phyloP scores from a whole-genome alignment of 2,888 invertebrate species.

The Agonum fuliginosum region DNA sequence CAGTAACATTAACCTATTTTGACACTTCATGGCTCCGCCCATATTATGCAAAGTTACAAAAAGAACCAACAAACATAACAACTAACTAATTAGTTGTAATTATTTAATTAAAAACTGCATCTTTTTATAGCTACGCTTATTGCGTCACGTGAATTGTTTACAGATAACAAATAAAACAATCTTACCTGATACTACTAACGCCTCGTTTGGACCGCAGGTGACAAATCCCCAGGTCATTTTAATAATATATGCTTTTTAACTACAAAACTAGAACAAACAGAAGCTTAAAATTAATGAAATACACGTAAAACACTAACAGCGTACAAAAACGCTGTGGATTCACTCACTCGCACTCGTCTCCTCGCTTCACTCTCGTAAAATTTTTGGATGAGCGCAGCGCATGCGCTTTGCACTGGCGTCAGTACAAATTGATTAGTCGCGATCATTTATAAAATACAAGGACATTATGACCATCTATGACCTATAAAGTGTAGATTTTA shows the following conservation, averaged over 20 bases:
- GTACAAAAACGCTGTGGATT: neutral
- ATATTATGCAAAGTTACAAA: constrained; percentile 17
- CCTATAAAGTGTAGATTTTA: constrained; percentile 43
- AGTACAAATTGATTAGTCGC: constrained; percentile 53
- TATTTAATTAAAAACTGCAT: neutral
- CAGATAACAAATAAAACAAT: neutral
- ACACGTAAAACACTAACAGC: constrained; percentile 48
- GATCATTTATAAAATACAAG: constrained; percentile 50
- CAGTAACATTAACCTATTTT: constrained; percentile 4
- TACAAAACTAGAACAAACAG: neutral
- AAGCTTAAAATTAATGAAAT: constrained; percentile 9
- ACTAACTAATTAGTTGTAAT: neutral
- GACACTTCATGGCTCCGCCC: constrained; percentile 43
- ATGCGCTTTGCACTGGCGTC: constrained; percentile 50
- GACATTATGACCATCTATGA: constrained; percentile 47
- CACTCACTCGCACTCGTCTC: neutral
- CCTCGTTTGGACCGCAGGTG: constrained; percentile 96
- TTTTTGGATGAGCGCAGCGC: neutral
- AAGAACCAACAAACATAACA: neutral
- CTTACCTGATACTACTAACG: constrained; percentile 92
- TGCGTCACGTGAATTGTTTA: constrained; percentile 27
- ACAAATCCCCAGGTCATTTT: constrained; percentile 83
- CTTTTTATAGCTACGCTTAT: neutral
- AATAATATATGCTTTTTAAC: constrained; percentile 23
- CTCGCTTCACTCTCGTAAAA: constrained; percentile 3